Conservation (phyloP, 2,888 invertebrate genomes). For the Malthinus flaveolus region DNA sequence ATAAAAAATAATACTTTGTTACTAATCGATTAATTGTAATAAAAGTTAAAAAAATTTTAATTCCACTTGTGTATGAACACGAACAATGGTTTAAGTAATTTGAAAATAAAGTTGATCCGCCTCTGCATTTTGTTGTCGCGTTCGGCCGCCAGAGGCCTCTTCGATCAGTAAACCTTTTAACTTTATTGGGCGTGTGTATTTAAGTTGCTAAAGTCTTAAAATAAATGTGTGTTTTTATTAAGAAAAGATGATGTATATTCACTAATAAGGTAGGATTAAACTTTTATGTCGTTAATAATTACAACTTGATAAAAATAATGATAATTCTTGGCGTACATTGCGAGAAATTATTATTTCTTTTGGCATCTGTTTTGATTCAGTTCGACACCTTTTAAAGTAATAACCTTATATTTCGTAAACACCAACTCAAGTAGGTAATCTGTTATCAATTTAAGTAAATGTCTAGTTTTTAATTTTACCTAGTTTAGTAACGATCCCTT, state of each 20-base stretch:
- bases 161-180: constrained; percentile 48
- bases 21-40: no score
- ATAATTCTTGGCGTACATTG: constrained; percentile 12
- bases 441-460: not conserved
- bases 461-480: not conserved
- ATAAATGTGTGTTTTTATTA: constrained; percentile 50
- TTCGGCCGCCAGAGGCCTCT: constrained; percentile 38
- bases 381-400: constrained; percentile 25
- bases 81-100: no score
- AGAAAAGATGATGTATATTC: constrained; percentile 47
- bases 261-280: constrained; percentile 41
- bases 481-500: constrained; percentile 1
- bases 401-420: constrained; percentile 12
- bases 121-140: constrained; percentile 27
- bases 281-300: constrained; percentile 9
- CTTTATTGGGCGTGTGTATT: constrained; percentile 52
- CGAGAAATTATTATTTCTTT: constrained; percentile 36
- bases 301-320: not conserved
- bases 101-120: constrained; percentile 28
- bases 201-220: constrained; percentile 41
- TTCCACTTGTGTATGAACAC: no score
- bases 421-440: not conserved
- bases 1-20: no score
- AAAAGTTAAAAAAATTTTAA: no score
- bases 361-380: constrained; percentile 45